Evolutionary conservation across 2,113 vertebrate genomes (phyloP), one percentile per base, ranked within the genome.

Genomic region (Psammodynastes pulverulentus): DNA sequence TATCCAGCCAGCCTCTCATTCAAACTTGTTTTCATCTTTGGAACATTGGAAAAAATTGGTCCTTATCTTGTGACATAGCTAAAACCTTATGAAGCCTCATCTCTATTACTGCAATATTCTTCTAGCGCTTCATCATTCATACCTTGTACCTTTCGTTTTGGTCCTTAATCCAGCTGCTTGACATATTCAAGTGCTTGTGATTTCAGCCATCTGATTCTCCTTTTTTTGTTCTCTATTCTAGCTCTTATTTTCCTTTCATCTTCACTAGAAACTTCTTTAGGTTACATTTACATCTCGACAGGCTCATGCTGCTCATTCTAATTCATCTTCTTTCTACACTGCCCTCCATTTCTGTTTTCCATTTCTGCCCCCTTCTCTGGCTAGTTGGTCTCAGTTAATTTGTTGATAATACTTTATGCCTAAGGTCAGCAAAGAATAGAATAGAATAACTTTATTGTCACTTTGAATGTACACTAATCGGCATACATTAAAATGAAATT

Each of bases 171-270:
- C 34, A 91, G 86, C 34, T 52, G 86, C 56, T 91, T 17, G 29
- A 51, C 48, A 91, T 51, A 72, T 45, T 87, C 86, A 88, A 49
- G n/a, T 51, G 91, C 86, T 43, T 91, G 34, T 88, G 34, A 88
- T 52, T 91, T 88, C 91, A 91, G 43, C 91, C 91, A 52, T 88
- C 87, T 26, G 34, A 72, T 5, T 49, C 56, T 48, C 7, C 34
- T 3, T 87, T 91, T 49, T 79, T 91, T 87, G 86, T 87, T 88
- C 86, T 87, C 52, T 53, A 24, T 21, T 29, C n/a, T 88, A 54
- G 48, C 86, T 87, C 48, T 39, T 48, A 52, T 87, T 91, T 87
- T 49, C 58, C 91, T 88, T 87, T 91, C 86, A 91, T 91, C 91
- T 52, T 72, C 86, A 91, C 46, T 52, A 67, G 48, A 67, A 51